Conservation (phyloP, 2,888 invertebrate genomes). For the Troides oblongomaculatus region DNA sequence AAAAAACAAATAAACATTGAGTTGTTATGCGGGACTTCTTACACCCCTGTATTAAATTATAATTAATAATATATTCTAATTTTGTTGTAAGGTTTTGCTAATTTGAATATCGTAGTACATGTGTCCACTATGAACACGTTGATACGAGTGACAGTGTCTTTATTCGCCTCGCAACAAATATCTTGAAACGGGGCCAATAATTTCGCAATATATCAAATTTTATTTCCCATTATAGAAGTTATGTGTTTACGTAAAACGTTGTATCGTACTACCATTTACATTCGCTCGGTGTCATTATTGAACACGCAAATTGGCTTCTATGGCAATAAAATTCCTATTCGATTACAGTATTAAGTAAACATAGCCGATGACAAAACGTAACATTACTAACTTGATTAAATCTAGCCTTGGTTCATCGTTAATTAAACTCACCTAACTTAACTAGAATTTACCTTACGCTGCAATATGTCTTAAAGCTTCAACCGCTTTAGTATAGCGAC, state of each 20-base stretch:
- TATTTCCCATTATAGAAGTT: slow-evolving; percentile 39
- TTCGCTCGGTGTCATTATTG: slow-evolving; percentile 28
- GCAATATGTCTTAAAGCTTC: background rate
- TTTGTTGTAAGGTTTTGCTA: too few species aligned
- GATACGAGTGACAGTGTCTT: slow-evolving; percentile 1
- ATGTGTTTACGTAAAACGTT: slow-evolving; percentile 37
- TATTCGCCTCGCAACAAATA: slow-evolving; percentile 37
- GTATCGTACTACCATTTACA: slow-evolving; percentile 30
- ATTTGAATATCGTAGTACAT: background rate
- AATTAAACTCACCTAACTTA: background rate
- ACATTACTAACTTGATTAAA: background rate
- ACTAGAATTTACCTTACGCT: background rate
- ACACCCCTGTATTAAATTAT: too few species aligned
- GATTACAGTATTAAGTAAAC: slow-evolving; percentile 5
- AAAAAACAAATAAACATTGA: too few species aligned
- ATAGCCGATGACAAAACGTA: slow-evolving; percentile 4
- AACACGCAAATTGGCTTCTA: slow-evolving; percentile 27
- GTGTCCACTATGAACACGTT: background rate
- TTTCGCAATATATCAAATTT: slow-evolving; percentile 39
- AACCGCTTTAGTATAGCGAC: too few species aligned
- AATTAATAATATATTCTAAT: too few species aligned
- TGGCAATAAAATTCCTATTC: slow-evolving; percentile 21
- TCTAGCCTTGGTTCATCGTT: background rate
- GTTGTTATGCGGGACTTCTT: too few species aligned
- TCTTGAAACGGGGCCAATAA: slow-evolving; percentile 40